A percentile compares a stretch with the other conserved stretches of the same genome.
phyloP scores from a whole-genome alignment of 2,113 vertebrate species.

The Pongo abelii region DNA sequence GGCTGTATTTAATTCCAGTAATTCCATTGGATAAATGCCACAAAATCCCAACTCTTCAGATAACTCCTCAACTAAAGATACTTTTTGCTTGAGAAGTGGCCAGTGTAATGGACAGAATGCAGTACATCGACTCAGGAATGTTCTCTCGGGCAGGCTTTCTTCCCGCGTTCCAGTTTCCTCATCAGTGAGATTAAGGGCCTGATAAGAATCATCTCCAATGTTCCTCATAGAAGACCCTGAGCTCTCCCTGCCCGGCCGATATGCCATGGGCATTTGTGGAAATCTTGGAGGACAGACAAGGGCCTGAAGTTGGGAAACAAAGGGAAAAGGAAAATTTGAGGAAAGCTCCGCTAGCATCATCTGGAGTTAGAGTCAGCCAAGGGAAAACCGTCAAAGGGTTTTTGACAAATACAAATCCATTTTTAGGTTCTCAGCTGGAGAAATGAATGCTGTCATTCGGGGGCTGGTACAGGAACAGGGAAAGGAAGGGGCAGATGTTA shows the following conservation, averaged over 20 bases:
- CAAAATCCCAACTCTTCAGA: background rate
- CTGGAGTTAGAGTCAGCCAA: rapidly evolving
- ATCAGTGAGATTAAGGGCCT: background rate
- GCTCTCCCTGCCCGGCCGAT: background rate
- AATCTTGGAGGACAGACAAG: background rate
- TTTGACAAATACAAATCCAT: background rate
- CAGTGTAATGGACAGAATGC: background rate
- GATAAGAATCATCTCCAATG: background rate
- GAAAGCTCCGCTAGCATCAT: rapidly evolving
- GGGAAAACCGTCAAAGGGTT: no score
- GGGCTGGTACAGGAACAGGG: background rate
- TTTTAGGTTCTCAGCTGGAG: background rate
- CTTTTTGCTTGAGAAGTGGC: background rate
- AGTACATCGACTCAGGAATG: background rate
- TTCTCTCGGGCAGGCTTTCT: background rate
- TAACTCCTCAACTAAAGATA: background rate
- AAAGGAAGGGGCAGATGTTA: background rate
- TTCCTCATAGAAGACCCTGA: background rate
- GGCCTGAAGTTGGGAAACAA: background rate
- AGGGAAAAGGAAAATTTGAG: background rate
- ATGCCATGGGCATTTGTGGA: background rate
- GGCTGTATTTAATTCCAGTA: background rate
- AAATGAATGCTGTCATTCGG: background rate
- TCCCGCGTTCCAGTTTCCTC: background rate
- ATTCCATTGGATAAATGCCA: background rate